Base-by-base conservation (phyloP, 64 coral and sea anemone species). In the Exaiptasia diaphana region DNA sequence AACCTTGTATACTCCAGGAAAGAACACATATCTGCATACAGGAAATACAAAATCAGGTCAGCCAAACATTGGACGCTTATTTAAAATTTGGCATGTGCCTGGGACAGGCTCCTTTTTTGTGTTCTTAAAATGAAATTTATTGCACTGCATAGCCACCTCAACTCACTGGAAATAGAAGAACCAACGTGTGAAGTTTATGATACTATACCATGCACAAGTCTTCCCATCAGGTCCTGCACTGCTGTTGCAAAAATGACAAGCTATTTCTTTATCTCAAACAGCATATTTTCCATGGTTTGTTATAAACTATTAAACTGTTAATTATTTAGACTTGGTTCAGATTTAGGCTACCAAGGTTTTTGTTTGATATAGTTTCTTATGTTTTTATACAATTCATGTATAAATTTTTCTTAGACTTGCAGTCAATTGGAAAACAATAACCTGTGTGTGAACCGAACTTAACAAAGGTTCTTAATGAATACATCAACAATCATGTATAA, bases 41-140 rank as follows among this genome's bases (percentile, higher is more conserved):
- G 70, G 70, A 45, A 73, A n/a, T 73, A n/a, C 23, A 27, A 73
- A 53, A 46, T 46, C 43, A 50, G 46, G 72, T 23, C 45, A 32
- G 48, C 45, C 72, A 18, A 46, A 75, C 48, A 50, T 53, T 75
- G 48, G 23, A 75, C 31, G 43, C 41, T 75, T 75, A 27, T 31
- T 75, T 17, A 75, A 75, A 34, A 75, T 53, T 10, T 75, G 72
- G 26, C 43, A 46, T 46, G 43, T 46, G 15, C 43, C 43, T 7
- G 43, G 43, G 6, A 46, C 15, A 8, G 43, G 43, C 43, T 46
- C 43, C 43, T 46, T 46, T 46, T 46, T 46, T 46, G 43, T 15
- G 6, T 46, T 7, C 43, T 46, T 6, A 46, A 46, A 46, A 46
- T 46, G 43, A 15, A 46, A 15, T 46, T 46, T 7, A 46, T 46